Evolutionary conservation across 2,113 vertebrate species (phyloP).

Genomic region (Calcarius ornatus): DNA sequence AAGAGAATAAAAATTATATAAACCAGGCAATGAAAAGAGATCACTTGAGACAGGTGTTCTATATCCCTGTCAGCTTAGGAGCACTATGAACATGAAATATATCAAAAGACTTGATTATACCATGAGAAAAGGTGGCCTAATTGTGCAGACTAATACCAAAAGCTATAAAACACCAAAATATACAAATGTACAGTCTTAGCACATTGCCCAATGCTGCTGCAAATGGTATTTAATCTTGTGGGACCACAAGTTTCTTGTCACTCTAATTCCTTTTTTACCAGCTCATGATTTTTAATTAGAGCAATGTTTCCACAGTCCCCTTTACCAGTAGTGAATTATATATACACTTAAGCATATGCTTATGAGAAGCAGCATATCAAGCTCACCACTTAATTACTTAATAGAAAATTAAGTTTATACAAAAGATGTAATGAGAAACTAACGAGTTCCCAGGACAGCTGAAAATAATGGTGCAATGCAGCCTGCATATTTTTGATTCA

Average conservation of each 20-base stretch:
- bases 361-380: neutral
- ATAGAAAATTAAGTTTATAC: conserved; percentile 9
- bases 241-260: neutral
- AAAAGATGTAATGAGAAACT: conserved; percentile 13
- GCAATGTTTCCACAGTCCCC: neutral
- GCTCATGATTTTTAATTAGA: conserved; percentile 9
- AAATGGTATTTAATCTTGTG: neutral
- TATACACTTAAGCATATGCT: neutral
- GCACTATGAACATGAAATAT: neutral
- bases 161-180: neutral
- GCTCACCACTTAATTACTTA: conserved; percentile 1
- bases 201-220: neutral
- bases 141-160: neutral
- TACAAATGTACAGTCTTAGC: neutral
- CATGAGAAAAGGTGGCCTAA: neutral
- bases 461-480: neutral
- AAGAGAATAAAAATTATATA: neutral
- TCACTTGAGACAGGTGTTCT: neutral
- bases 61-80: neutral
- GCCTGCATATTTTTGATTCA: neutral
- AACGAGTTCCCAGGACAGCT: conserved; percentile 23
- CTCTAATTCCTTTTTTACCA: neutral
- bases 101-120: neutral
- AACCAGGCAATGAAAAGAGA: neutral
- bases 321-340: neutral